Evolutionary conservation across 1,140 invertebrate genomes (phyloP).

Genomic region (Steinernema khuongi): DNA sequence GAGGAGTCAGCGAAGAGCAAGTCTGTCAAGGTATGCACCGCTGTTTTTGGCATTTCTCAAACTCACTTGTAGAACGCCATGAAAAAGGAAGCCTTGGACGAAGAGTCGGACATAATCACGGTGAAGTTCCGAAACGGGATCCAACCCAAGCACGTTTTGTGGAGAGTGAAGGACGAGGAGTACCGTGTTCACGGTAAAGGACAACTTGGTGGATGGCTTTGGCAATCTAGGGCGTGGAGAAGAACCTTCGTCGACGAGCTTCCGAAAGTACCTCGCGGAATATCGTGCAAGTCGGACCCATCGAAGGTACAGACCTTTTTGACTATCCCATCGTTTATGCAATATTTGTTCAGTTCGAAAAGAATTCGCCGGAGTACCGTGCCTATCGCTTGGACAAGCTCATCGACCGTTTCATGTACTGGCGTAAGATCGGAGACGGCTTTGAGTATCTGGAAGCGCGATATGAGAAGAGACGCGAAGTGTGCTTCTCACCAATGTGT

Average conservation of each 20-base stretch:
- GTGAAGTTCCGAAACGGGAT: constrained; percentile 23
- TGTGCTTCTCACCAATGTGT: constrained; percentile 16
- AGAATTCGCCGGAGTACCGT: background rate
- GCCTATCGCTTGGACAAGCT: background rate
- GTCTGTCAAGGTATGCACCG: constrained; percentile 22
- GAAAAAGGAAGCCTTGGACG: constrained; percentile 27
- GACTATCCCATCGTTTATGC: background rate
- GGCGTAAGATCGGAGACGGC: background rate
- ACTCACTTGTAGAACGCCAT: background rate
- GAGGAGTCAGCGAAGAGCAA: constrained; percentile 10
- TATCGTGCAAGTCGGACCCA: background rate
- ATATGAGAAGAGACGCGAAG: background rate
- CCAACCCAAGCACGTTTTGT: constrained; percentile 18
- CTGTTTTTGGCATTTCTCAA: background rate
- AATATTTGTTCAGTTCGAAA: background rate
- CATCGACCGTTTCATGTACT: background rate
- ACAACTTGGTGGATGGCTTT: constrained; percentile 37
- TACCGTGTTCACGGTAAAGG: constrained; percentile 32
- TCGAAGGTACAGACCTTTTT: background rate
- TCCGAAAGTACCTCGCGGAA: constrained; percentile 8
- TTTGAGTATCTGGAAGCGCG: background rate
- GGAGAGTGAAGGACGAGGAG: constrained; percentile 31
- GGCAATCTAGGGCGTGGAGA: constrained; percentile 22
- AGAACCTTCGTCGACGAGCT: background rate
- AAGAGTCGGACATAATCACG: constrained; percentile 20